Evolutionary conservation across 2,888 invertebrate genomes (phyloP), one percentile per base, ranked within the genome.

Genomic region (Drosophila crucigera): DNA sequence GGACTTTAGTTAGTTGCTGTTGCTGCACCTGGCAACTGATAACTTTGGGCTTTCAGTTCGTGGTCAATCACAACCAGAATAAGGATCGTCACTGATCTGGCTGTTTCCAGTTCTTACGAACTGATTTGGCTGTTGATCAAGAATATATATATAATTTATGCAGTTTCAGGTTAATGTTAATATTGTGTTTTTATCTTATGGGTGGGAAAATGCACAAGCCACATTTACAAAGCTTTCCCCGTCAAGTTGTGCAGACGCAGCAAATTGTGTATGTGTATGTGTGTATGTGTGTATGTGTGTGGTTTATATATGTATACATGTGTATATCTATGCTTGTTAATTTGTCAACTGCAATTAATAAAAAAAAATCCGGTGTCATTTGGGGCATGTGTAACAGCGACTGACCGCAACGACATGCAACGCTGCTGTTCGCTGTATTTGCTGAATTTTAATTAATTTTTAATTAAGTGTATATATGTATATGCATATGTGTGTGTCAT

Each of bases 401-500:
- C 28, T 68, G 70, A 74, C 73, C 78, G 56, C 74, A 78, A 47
- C 60, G 61, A 70, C 60, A 54, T 37, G 52, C 67, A 60, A 31
- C 31, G 50, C 30, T 41, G 60, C 60, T 59, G 30, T 63, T 41
- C 41, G 70, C 30, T 39, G 60, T 60, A 76, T 71, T 80, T 84
- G 69, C 71, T 78, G 77, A 73, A 81, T 76, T 89, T 86, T 86
- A 86, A 86, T 86, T 89, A 89, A 89, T 84, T 89, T 89, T 89
- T 89, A 87, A 86, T 86, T 76, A 79, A 86, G 70, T 89, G 66
- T 67, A 59, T 69, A 65, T 55, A 68, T 39, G 54, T 41, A 25
- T 41, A 41, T 30, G 56, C 63, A 47, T 50, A 25, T n/a, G 30
- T 50, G 68, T 52, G 56, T 53, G 37, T 39, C 41, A 55, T 55